Base-by-base conservation (phyloP, 2,888 invertebrate species). In the Reticulitermes lucifugus region DNA sequence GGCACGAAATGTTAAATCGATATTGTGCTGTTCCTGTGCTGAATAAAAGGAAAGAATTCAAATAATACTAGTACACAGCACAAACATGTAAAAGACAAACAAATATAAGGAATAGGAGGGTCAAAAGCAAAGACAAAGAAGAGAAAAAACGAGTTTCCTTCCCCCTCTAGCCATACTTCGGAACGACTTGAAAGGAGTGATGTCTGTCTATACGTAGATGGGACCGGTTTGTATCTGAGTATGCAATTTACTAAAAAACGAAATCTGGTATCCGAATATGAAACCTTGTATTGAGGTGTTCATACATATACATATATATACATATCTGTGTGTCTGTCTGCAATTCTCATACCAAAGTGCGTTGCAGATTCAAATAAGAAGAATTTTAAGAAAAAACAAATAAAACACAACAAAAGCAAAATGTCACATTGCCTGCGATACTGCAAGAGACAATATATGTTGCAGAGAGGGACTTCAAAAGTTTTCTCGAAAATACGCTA, bases 81-180 rank as follows among this genome's bases (percentile, higher is more conserved):
- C 80, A 60, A 80, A 80, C 25, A 80, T 41, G 25, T 79, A 51
- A 79, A 79, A 79, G 79, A 51, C 59, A 59, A n/a, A 41, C 80
- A 73, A 73, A 73, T 80, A 41, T 35, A 5, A 35, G 35, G 60
- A 25, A 35, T 35, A 29, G 41, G 21, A 41, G 80, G 80, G 80
- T 22, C n/a, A 59, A 73, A 41, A 21, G 29, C 25, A 18, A 60
- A 80, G 22, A 80, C 21, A 59, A 80, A 60, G 59, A 80, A 12
- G 35, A 41, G 60, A 60, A 35, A 35, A 29, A 80, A 80, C 12
- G 55, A 59, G 21, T 18, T 7, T 73, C 41, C 55, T 18, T 18
- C 55, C 18, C 55, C 55, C 55, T 55, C 18, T 18, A 55, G 55
- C 55, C n/a, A 65, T 25, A 65, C 65, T 65, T 7, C 10, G 4